These are phyloP conservation scores for Meda fulgida DNA, from an alignment of 2,797 vertebrate genomes.

Conservation along the genomic window DNA sequence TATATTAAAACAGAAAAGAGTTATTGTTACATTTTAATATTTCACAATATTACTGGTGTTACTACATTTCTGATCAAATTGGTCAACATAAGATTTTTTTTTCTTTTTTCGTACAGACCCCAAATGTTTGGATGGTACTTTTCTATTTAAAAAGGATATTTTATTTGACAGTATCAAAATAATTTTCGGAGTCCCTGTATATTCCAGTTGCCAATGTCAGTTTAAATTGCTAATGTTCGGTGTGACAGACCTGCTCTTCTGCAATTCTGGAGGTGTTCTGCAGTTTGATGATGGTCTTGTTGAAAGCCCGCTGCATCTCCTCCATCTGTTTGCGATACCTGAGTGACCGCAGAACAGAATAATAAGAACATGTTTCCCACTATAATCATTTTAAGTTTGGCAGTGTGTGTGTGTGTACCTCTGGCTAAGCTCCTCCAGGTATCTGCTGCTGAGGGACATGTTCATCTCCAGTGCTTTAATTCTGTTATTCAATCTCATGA, in stretches of 20 bases:
- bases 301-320: conserved; percentile 99
- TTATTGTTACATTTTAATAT: no score
- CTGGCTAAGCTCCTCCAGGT: conserved; percentile 98
- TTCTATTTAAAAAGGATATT: neutral
- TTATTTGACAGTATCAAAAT: neutral
- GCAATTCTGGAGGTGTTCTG: conserved; percentile 98
- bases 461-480: conserved; percentile 99
- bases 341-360: conserved; percentile 48
- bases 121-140: neutral
- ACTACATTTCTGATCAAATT: no score
- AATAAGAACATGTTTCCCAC: neutral
- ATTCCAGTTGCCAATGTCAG: no score
- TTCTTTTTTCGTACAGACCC: neutral
- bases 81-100: neutral
- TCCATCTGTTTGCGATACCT: conserved; percentile 99
- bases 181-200: neutral
- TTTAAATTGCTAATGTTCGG: neutral
- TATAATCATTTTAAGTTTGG: neutral
- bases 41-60: no score
- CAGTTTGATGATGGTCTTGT: conserved; percentile 98
- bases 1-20: no score
- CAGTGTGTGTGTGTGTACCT: conserved; percentile 72
- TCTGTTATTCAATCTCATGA: conserved; percentile 98
- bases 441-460: conserved; percentile 98
- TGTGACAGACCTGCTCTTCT: conserved; percentile 88